These are phyloP conservation scores for Pelagia noctiluca DNA, from an alignment of 30 jellyfish, hydroid and myxozoan species.

Conservation along the genomic window DNA sequence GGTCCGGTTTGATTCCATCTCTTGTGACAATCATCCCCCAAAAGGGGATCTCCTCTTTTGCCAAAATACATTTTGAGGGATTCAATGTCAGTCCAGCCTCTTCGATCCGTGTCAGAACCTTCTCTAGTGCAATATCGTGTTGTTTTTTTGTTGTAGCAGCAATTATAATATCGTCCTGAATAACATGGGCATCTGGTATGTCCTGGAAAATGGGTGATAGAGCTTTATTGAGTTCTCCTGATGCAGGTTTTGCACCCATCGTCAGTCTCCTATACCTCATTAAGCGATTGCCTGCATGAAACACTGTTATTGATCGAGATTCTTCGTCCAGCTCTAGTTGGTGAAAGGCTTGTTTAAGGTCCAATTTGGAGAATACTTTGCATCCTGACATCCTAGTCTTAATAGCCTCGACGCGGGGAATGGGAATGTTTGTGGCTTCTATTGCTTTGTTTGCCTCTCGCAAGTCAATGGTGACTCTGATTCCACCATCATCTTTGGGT, in stretches of 20 bases:
- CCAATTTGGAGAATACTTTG: constrained; percentile 51
- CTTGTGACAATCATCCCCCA: constrained; percentile 17
- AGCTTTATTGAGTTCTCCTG: constrained; percentile 67
- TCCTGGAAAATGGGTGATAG: constrained; percentile 63
- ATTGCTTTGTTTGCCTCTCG: constrained; percentile 58
- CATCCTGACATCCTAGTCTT: constrained; percentile 40
- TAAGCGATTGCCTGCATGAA: constrained; percentile 39
- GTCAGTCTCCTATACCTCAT: constrained; percentile 62
- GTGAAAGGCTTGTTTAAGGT: constrained; percentile 63
- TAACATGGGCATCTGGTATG: constrained; percentile 47
- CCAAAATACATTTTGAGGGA: constrained; percentile 7
- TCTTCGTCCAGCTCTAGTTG: constrained; percentile 62
- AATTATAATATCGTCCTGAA: constrained; percentile 16
- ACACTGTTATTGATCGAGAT: constrained; percentile 37
- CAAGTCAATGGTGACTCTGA: constrained; percentile 67
- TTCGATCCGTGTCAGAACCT: not conserved
- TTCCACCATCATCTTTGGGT: constrained; percentile 71
- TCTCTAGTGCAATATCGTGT: constrained; percentile 15
- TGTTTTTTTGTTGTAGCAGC: not conserved
- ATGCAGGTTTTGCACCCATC: constrained; percentile 65
- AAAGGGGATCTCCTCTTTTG: constrained; percentile 1
- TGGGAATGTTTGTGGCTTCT: constrained; percentile 48
- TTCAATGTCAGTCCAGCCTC: constrained; percentile 35
- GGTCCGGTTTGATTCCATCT: constrained; percentile 28
- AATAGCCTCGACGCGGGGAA: constrained; percentile 61